Evolutionary conservation across 2,888 invertebrate species (phyloP).

Genomic region (Temnothorax unifasciatus): DNA sequence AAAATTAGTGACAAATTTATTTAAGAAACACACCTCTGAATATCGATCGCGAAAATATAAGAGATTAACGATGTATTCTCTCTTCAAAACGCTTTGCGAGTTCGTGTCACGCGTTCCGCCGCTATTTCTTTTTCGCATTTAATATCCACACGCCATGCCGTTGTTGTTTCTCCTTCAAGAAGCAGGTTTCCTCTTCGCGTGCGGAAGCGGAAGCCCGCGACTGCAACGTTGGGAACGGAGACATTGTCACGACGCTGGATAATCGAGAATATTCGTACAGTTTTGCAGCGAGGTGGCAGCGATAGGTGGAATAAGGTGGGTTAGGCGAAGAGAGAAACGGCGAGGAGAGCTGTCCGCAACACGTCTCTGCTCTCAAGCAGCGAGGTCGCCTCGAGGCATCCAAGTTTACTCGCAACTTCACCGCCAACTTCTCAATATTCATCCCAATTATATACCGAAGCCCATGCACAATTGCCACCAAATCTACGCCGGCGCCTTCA

Average conservation of each 20-base stretch:
- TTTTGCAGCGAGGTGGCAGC: slow-evolving; percentile 71
- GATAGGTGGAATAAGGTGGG: slow-evolving; percentile 74
- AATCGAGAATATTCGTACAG: slow-evolving; percentile 82
- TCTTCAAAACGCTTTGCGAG: neutral
- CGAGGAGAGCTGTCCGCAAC: slow-evolving; percentile 85
- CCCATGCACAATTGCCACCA: slow-evolving; percentile 71
- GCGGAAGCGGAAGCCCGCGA: slow-evolving; percentile 43
- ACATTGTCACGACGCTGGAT: slow-evolving; percentile 71
- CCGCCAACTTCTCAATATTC: slow-evolving; percentile 86
- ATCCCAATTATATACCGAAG: slow-evolving; percentile 84
- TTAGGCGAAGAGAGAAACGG: slow-evolving; percentile 75
- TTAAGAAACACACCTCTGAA: neutral
- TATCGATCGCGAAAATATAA: neutral
- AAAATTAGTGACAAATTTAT: slow-evolving; percentile 7
- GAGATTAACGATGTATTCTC: neutral
- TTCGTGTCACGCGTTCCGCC: neutral
- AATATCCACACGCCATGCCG: neutral
- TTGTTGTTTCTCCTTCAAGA: slow-evolving; percentile 17
- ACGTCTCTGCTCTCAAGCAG: slow-evolving; percentile 86
- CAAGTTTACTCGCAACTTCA: slow-evolving; percentile 86
- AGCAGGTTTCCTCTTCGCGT: slow-evolving; percentile 25
- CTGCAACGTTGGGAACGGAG: slow-evolving; percentile 51
- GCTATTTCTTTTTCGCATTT: slow-evolving; percentile 33
- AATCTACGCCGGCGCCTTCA: slow-evolving; percentile 32
- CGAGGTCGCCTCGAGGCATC: slow-evolving; percentile 84